These are phyloP conservation scores for Physella acuta DNA, from an alignment of 1,140 invertebrate genomes.

Conservation along the genomic window DNA sequence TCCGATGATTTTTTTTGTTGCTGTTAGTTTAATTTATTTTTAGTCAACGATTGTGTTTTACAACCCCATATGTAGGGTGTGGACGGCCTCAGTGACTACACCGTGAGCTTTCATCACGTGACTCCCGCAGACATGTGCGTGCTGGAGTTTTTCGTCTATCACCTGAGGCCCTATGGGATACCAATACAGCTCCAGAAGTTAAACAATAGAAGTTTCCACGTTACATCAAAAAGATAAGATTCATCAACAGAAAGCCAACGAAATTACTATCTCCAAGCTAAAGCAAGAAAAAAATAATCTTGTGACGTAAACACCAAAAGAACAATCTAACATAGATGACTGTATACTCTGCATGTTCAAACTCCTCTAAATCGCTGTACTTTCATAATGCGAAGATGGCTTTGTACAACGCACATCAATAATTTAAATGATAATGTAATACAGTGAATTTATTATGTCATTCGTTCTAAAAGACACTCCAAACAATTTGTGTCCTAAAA, in stretches of 20 bases:
- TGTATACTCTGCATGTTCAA: background rate
- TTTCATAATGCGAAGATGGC: background rate
- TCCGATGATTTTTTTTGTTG: too few relatives aligned
- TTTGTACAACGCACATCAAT: background rate
- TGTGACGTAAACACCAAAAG: too few relatives aligned
- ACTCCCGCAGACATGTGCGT: conserved; percentile 69
- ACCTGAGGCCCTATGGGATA: conserved; percentile 40
- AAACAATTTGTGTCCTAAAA: too few relatives aligned
- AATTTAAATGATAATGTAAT: too few relatives aligned
- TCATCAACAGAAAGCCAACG: too few relatives aligned
- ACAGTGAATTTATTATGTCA: too few relatives aligned
- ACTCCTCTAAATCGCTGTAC: too few relatives aligned
- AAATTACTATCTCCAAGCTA: too few relatives aligned
- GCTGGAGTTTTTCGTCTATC: conserved; percentile 45
- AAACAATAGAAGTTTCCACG: conserved; percentile 16
- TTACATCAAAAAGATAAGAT: background rate
- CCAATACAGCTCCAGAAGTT: conserved; percentile 29
- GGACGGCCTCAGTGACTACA: conserved; percentile 90
- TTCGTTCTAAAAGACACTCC: too few relatives aligned
- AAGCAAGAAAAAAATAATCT: background rate
- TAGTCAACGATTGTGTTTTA: too few relatives aligned
- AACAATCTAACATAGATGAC: background rate
- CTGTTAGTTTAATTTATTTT: too few relatives aligned
- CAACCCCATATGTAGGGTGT: conserved; percentile 69
- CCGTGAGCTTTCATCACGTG: conserved; percentile 94